phyloP scores from a whole-genome alignment of 1,140 invertebrate genomes.

The Brachionus koreanus region DNA sequence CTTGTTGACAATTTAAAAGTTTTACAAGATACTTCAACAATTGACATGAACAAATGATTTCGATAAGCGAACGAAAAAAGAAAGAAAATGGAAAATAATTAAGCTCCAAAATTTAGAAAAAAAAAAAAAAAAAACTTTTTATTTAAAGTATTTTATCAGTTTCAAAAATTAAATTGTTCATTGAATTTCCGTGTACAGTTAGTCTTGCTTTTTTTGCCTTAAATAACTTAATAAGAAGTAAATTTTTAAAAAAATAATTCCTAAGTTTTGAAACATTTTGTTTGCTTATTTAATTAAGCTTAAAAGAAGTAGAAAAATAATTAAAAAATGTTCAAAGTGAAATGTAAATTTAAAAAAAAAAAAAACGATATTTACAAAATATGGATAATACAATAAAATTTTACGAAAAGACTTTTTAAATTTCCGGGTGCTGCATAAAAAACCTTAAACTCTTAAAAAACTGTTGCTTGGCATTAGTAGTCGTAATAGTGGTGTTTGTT shows the following conservation, averaged over 20 bases:
- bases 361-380: slow-evolving; percentile 43
- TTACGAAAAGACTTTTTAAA: slow-evolving; percentile 12
- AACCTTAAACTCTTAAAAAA: slow-evolving; percentile 33
- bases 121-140: not conserved
- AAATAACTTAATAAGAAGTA: slow-evolving; percentile 13
- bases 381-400: slow-evolving; percentile 35
- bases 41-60: not conserved
- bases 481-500: not conserved
- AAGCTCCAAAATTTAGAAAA: not conserved
- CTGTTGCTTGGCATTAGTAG: not conserved
- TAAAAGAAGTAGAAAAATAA: slow-evolving; percentile 40
- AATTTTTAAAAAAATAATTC: slow-evolving; percentile 32
- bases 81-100: not conserved
- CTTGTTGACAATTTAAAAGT: not conserved
- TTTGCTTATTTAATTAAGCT: not conserved
- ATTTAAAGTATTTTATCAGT: not conserved
- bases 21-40: not conserved
- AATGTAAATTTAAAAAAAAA: slow-evolving; percentile 20
- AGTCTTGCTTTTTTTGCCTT: not conserved
- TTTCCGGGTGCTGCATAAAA: slow-evolving; percentile 35
- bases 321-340: slow-evolving; percentile 24
- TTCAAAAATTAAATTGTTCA: slow-evolving; percentile 10
- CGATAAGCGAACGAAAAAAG: not conserved
- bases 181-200: not conserved
- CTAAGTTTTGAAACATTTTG: slow-evolving; percentile 30